These are phyloP conservation scores for Vulpes lagopus DNA, from an alignment of 2,113 vertebrate species.

Conservation along the genomic window DNA sequence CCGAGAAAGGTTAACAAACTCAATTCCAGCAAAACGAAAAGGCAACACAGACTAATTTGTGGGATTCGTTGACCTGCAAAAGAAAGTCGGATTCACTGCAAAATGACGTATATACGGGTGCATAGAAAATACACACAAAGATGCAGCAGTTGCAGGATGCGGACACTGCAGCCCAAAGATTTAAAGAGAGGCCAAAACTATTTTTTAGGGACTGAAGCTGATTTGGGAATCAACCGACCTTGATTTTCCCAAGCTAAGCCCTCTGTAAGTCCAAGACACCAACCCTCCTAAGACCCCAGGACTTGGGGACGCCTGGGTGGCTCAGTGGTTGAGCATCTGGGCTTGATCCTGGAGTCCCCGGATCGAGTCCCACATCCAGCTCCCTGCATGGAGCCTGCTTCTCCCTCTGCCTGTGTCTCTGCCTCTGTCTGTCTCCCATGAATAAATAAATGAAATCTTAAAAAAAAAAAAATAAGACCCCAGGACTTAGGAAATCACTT, in stretches of 20 bases:
- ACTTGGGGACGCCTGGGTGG: neutral
- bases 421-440: too few relatives aligned
- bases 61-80: constrained; percentile 27
- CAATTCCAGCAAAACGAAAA: constrained; percentile 62
- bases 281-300: neutral
- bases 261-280: neutral
- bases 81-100: neutral
- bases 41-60: neutral
- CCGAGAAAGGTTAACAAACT: constrained; percentile 46
- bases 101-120: neutral
- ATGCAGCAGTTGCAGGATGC: neutral
- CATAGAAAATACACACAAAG: neutral
- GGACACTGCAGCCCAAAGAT: neutral
- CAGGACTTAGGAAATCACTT: constrained; percentile 30
- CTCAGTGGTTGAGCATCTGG: too few relatives aligned
- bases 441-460: too few relatives aligned
- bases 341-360: too few relatives aligned
- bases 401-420: too few relatives aligned
- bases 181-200: neutral
- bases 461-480: neutral
- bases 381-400: too few relatives aligned
- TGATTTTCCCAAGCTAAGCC: neutral
- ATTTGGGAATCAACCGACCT: neutral
- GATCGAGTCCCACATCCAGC: too few relatives aligned
- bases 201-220: constrained; percentile 14